A percentile compares a stretch with the other conserved stretches of the same genome.
phyloP scores from a whole-genome alignment of 2,888 invertebrate genomes.

The Xestia xanthographa region DNA sequence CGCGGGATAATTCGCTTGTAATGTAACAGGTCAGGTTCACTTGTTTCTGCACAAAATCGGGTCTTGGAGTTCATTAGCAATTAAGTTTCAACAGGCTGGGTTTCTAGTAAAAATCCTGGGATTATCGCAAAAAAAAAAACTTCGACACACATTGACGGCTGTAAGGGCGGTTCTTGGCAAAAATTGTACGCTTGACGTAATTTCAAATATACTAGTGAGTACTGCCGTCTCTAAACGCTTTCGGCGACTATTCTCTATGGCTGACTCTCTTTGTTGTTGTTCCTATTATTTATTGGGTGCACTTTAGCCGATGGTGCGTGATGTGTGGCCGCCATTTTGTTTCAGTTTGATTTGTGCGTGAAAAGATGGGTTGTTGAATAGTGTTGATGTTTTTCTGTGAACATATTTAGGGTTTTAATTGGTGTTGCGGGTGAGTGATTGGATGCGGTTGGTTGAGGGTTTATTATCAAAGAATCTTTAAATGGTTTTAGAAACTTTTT shows the following conservation, averaged over 20 bases:
- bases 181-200: neutral
- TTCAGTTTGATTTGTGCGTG: conserved; percentile 12
- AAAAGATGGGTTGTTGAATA: conserved; percentile 3
- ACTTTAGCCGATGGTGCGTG: conserved; percentile 46
- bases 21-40: too few relatives aligned
- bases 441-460: neutral
- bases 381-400: neutral
- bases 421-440: neutral
- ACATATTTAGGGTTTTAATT: neutral
- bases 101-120: neutral
- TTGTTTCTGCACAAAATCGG: too few relatives aligned
- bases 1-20: too few relatives aligned
- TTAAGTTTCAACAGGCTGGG: neutral
- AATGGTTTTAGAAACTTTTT: neutral
- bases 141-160: too few relatives aligned
- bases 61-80: neutral
- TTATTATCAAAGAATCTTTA: neutral
- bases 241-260: neutral
- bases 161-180: too few relatives aligned
- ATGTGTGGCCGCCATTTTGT: conserved; percentile 22
- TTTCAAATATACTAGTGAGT: neutral
- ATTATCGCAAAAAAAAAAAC: neutral
- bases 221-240: neutral
- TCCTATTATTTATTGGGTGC: conserved; percentile 37
- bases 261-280: conserved; percentile 13